These are phyloP conservation scores for Pedetes capensis DNA, from an alignment of 2,113 vertebrate genomes.

Conservation along the genomic window DNA sequence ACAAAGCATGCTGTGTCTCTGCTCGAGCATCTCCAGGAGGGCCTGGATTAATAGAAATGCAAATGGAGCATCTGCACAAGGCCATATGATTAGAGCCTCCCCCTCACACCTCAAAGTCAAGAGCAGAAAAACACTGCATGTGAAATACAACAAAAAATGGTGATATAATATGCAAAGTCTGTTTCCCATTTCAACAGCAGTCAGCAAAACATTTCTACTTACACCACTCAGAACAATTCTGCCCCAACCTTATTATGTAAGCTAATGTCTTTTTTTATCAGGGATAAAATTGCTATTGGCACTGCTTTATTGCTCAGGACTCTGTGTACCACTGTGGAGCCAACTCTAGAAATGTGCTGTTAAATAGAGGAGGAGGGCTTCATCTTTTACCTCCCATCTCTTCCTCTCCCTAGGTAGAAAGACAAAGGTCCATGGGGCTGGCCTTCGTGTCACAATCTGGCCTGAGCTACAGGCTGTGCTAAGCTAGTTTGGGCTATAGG, in stretches of 20 bases:
- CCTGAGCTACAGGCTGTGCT: not conserved
- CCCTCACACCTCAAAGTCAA: constrained; percentile 88
- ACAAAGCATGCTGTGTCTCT: constrained; percentile 87
- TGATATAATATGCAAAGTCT: constrained; percentile 88
- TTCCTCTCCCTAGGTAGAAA: not conserved
- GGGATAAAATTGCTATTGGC: constrained; percentile 22
- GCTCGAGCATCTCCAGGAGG: constrained; percentile 88
- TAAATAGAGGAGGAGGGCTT: constrained; percentile 16
- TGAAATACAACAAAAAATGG: constrained; percentile 84
- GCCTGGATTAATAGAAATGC: constrained; percentile 90
- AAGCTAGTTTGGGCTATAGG: not conserved
- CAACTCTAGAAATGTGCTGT: not conserved
- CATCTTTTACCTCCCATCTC: not conserved
- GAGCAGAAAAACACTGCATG: constrained; percentile 87
- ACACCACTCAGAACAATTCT: constrained; percentile 65
- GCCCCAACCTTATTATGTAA: constrained; percentile 77
- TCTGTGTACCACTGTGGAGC: not conserved
- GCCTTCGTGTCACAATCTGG: too few species aligned
- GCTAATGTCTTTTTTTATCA: constrained; percentile 76
- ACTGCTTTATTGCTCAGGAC: constrained; percentile 42
- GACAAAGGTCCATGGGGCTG: not conserved
- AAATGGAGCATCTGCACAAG: constrained; percentile 89
- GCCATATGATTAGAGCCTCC: constrained; percentile 88
- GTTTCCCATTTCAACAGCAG: constrained; percentile 84
- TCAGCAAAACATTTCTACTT: constrained; percentile 84